phyloP scores from a whole-genome alignment of 2,113 vertebrate genomes.

The Otis tarda region DNA sequence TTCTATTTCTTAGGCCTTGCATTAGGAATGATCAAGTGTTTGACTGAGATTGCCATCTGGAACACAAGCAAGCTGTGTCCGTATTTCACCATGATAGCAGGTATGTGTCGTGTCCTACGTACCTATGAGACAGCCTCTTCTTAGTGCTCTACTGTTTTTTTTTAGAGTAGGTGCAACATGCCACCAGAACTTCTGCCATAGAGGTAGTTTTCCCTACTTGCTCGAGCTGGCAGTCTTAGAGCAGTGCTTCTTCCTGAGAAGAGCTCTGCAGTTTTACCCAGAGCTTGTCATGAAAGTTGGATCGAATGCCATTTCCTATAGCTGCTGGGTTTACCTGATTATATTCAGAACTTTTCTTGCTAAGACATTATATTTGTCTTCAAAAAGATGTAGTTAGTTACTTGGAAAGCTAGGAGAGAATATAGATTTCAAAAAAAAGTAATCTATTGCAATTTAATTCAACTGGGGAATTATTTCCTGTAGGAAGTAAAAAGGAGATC shows the following conservation, averaged over 20 bases:
- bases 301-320: background rate
- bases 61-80: background rate
- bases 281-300: background rate
- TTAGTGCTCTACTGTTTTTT: background rate
- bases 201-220: background rate
- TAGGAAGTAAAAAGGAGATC: background rate
- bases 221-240: background rate
- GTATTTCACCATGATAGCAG: background rate
- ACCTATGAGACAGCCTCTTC: background rate
- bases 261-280: background rate
- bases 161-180: background rate
- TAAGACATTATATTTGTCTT: background rate
- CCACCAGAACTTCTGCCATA: background rate
- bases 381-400: background rate
- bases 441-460: background rate
- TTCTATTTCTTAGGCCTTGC: background rate
- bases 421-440: background rate
- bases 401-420: background rate
- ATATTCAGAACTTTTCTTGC: background rate
- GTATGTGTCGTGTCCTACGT: background rate
- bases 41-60: rapidly evolving
- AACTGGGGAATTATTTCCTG: background rate
- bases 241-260: background rate
- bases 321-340: background rate
- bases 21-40: background rate